phyloP scores from a whole-genome alignment of 2,113 vertebrate species.

The Ibidorhyncha struthersii region DNA sequence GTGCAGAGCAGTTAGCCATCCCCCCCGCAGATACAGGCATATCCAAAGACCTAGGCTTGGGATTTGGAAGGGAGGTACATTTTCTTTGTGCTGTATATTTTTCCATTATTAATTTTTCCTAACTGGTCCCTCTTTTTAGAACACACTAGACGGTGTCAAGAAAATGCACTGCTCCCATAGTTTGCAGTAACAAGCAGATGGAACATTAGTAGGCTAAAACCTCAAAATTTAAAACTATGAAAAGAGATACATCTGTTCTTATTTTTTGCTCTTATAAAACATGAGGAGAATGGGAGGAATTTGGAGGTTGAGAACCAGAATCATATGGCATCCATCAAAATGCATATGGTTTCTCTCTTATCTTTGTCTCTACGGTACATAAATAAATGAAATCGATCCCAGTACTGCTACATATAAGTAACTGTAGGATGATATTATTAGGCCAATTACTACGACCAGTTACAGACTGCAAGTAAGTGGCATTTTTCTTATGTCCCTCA shows the following conservation, averaged over 20 bases:
- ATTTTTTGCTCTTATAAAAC: slow-evolving; percentile 4
- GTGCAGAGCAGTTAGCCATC: background rate
- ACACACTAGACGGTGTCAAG: background rate
- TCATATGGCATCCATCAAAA: slow-evolving; percentile 44
- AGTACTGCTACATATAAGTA: background rate
- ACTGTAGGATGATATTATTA: background rate
- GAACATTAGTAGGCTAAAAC: background rate
- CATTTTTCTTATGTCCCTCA: background rate
- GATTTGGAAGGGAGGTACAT: background rate
- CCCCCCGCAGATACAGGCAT: fast-evolving
- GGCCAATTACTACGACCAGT: background rate
- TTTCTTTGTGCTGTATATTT: background rate
- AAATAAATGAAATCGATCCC: background rate
- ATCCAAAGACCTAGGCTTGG: background rate
- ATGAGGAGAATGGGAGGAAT: slow-evolving; percentile 36
- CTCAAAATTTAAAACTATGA: background rate
- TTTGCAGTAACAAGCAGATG: background rate
- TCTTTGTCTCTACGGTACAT: background rate
- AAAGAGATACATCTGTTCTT: slow-evolving; percentile 28
- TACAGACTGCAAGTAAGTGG: background rate
- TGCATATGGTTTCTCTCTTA: slow-evolving; percentile 14
- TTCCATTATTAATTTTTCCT: background rate
- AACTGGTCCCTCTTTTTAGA: background rate
- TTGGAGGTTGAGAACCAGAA: background rate
- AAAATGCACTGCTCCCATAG: background rate